A percentile compares a stretch with the other conserved stretches of the same genome.
Conservation (phyloP, 2,797 vertebrate species). For the Rhabdomys pumilio region DNA sequence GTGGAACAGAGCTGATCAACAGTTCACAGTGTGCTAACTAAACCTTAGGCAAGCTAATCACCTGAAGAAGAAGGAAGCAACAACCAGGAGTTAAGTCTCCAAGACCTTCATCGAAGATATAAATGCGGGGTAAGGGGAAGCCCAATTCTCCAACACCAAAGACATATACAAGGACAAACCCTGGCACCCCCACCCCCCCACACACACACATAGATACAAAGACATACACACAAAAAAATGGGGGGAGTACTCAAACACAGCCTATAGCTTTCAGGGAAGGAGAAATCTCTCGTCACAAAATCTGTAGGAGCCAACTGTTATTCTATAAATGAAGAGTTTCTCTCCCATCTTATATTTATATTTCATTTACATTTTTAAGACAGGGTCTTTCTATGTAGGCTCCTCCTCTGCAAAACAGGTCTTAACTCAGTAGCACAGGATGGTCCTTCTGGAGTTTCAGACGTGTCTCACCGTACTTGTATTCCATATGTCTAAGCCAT, state of each 20-base stretch:
- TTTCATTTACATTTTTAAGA: background rate
- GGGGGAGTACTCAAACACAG: background rate
- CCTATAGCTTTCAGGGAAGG: background rate
- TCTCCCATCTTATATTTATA: background rate
- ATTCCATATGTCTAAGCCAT: background rate
- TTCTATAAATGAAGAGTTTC: background rate
- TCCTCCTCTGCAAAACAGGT: background rate
- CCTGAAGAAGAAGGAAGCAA: background rate
- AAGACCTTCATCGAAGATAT: background rate
- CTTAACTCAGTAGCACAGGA: background rate
- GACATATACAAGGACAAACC: too few species aligned
- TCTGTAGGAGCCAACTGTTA: background rate
- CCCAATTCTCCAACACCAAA: background rate
- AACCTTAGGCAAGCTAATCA: background rate
- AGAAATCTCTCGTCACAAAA: background rate
- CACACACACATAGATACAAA: too few species aligned
- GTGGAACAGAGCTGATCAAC: background rate
- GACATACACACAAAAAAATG: background rate
- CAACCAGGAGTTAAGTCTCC: background rate
- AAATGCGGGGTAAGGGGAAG: background rate
- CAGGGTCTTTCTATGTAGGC: background rate
- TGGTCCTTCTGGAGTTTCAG: background rate
- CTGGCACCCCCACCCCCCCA: too few species aligned
- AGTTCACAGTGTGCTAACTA: background rate
- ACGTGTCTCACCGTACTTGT: background rate